phyloP scores from a whole-genome alignment of 2,797 vertebrate species.

The Lagocephalus sceleratus region DNA sequence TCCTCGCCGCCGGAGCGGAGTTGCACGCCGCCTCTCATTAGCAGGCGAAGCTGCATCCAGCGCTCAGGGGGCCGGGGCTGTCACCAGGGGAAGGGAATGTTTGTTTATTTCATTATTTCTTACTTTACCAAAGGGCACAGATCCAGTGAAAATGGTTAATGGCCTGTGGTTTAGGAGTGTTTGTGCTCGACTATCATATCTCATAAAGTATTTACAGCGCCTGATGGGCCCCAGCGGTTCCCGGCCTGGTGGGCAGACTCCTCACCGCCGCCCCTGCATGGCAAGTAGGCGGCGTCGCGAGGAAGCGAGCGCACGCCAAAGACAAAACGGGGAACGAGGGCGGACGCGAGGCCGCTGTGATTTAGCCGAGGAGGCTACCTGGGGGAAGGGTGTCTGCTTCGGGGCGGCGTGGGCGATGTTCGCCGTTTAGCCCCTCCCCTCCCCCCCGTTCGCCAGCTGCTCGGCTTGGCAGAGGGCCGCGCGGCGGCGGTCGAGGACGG shows the following conservation, averaged over 20 bases:
- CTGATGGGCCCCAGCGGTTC: slow-evolving; percentile 71
- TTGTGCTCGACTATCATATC: slow-evolving; percentile 73
- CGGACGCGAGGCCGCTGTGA: slow-evolving; percentile 45
- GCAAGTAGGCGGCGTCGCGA: slow-evolving; percentile 34
- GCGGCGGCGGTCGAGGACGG: slow-evolving; percentile 59
- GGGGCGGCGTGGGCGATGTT: slow-evolving; percentile 16
- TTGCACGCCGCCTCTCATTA: slow-evolving; percentile 64
- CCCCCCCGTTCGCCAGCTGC: slow-evolving; percentile 56
- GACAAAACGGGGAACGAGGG: slow-evolving; percentile 29
- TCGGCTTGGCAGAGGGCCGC: slow-evolving; percentile 68
- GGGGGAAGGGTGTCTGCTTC: slow-evolving; percentile 45
- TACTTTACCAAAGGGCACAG: slow-evolving; percentile 70
- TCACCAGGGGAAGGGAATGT: slow-evolving; percentile 63
- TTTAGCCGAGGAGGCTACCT: slow-evolving; percentile 43
- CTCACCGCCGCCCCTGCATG: slow-evolving; percentile 36
- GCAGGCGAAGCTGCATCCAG: slow-evolving; percentile 56
- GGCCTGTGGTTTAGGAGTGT: slow-evolving; percentile 72
- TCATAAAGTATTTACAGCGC: slow-evolving; percentile 75
- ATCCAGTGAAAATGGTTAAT: slow-evolving; percentile 68
- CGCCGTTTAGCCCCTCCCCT: slow-evolving; percentile 37
- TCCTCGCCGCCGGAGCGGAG: slow-evolving; percentile 33
- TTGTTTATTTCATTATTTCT: slow-evolving; percentile 77
- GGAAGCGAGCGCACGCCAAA: slow-evolving; percentile 34
- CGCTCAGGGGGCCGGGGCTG: slow-evolving; percentile 52
- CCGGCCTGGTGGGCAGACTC: slow-evolving; percentile 61